Base-by-base conservation (phyloP, 2,888 invertebrate species). In the Tetragonisca angustula region DNA sequence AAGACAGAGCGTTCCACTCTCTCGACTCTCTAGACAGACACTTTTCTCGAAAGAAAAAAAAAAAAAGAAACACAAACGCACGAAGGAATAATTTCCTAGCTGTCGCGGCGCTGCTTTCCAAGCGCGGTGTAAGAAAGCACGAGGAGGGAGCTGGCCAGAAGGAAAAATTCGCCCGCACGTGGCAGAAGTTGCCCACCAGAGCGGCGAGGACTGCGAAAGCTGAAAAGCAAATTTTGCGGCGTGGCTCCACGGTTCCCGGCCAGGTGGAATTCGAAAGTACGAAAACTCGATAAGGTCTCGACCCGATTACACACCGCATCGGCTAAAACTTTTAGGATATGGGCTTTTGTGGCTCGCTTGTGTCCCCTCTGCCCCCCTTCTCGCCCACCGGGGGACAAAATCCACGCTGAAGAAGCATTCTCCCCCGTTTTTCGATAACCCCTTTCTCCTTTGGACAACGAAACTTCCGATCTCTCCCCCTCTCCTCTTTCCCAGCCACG, bases 271-370 rank as follows among this genome's bases (percentile, higher is more conserved):
- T 73, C 85, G 64, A 83, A 88, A 89, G 85, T 83, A 83, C 81
- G 89, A 78, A 84, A 88, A 89, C 80, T 88, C 89, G 81, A 89
- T 88, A 86, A 86, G 76, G 76, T 88, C 76, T 50, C 83, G 83
- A 85, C 78, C 86, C 79, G 82, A 84, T 88, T 87, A 86, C 87
- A 84, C 87, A 86, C 77, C 83, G 81, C 78, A 62, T 76, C 59
- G 70, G 74, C 81, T 77, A 62, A 76, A 86, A 86, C 77, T 86
- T 86, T 78, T 67, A 76, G 80, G 54, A 76, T 73, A 68, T 36
- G 56, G 74, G 65, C 75, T 72, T 76, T 78, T 59, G 81, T 73
- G 76, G 79, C 59, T 85, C 62, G 54, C 56, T 54, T 56, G 74
- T 69, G 71, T 70, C 65, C 85, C 65, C 69, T 0, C 9, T n/a